These are phyloP conservation scores for Lasioglossum marginatum DNA, from an alignment of 2,888 invertebrate species.

Conservation along the genomic window DNA sequence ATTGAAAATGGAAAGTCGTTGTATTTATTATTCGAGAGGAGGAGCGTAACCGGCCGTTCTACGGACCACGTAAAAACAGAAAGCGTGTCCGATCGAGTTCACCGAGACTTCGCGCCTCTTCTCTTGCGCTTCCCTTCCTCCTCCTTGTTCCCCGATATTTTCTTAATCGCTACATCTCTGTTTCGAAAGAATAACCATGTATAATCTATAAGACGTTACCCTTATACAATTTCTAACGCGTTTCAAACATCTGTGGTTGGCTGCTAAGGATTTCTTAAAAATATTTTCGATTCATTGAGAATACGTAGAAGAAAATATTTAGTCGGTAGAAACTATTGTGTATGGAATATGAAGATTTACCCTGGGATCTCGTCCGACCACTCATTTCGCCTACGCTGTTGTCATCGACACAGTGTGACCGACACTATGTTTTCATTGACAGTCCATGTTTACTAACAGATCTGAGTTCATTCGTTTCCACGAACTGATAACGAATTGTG, in stretches of 20 bases:
- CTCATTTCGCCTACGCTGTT: no score
- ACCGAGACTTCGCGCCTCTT: conserved; percentile 62
- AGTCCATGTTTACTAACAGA: no score
- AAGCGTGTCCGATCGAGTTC: conserved; percentile 72
- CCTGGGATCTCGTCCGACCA: no score
- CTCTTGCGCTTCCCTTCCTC: conserved; percentile 19
- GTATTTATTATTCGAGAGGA: conserved; percentile 69
- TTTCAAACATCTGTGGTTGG: background rate
- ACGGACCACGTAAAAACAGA: conserved; percentile 72
- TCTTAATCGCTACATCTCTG: conserved; percentile 21
- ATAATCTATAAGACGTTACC: background rate
- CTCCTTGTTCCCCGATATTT: conserved; percentile 12
- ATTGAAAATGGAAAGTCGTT: conserved; percentile 71
- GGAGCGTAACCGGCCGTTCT: conserved; percentile 63
- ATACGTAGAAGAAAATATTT: background rate
- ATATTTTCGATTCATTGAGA: background rate
- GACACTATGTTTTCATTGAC: no score
- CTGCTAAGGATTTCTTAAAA: background rate
- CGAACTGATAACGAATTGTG: no score
- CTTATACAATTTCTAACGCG: background rate
- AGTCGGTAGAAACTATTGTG: no score
- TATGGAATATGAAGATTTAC: no score
- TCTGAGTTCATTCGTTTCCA: no score
- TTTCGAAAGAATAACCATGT: background rate
- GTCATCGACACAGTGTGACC: no score